These are phyloP conservation scores for Heliconius aoede DNA, from an alignment of 2,888 invertebrate genomes.

Conservation along the genomic window DNA sequence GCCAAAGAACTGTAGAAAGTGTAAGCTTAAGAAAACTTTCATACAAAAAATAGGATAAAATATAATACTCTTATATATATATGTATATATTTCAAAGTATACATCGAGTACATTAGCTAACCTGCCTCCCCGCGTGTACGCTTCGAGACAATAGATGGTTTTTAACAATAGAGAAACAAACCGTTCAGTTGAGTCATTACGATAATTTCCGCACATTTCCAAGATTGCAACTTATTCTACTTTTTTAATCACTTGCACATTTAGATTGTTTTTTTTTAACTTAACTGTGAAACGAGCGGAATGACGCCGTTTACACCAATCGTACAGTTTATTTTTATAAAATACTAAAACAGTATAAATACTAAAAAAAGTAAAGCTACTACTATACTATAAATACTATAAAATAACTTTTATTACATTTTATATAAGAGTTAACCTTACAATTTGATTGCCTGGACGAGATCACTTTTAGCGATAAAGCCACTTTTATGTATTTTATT, in stretches of 20 bases:
- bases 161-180: constrained; percentile 44
- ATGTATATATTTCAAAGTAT: neutral
- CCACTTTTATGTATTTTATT: too few species aligned
- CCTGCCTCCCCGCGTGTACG: constrained; percentile 28
- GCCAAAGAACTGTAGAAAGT: neutral
- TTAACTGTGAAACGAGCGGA: constrained; percentile 14
- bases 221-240: constrained; percentile 50
- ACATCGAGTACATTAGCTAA: constrained; percentile 18
- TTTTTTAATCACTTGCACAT: constrained; percentile 55
- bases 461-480: neutral
- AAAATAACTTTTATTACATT: too few species aligned
- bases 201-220: constrained; percentile 51
- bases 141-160: constrained; percentile 27
- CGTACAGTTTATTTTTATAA: neutral
- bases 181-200: constrained; percentile 43
- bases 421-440: neutral
- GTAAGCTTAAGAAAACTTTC: neutral
- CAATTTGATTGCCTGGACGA: neutral
- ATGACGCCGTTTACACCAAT: neutral
- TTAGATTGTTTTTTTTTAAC: constrained; percentile 7
- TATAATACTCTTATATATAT: neutral
- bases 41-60: neutral
- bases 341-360: too few species aligned
- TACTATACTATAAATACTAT: too few species aligned
- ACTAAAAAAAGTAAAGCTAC: too few species aligned